A percentile compares a stretch with the other conserved stretches of the same genome.
Conservation (phyloP, 2,797 vertebrate genomes). For the Anniella stebbinsi region DNA sequence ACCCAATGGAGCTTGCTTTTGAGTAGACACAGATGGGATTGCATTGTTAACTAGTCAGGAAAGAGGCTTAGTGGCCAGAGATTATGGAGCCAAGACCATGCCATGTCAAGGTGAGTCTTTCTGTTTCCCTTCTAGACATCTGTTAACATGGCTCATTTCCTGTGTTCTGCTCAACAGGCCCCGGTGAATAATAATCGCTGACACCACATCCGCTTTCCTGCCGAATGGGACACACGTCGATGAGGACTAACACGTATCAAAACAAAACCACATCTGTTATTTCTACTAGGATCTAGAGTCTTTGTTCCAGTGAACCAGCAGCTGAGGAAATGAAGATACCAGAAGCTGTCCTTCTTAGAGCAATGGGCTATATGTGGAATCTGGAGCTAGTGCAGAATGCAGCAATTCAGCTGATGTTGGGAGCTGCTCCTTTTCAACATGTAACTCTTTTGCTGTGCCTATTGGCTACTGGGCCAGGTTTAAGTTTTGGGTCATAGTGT, state of each 20-base stretch:
- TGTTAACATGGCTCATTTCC: not conserved
- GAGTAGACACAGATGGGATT: too few relatives aligned
- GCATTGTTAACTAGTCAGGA: too few relatives aligned
- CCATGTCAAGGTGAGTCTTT: not conserved
- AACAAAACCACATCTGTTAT: not conserved
- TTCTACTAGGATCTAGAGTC: not conserved
- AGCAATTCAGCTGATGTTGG: too few relatives aligned
- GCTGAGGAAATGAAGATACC: not conserved
- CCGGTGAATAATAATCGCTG: not conserved
- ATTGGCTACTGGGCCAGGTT: too few relatives aligned
- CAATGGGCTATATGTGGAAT: not conserved
- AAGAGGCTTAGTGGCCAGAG: too few relatives aligned
- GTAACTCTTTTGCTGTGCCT: too few relatives aligned
- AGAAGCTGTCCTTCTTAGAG: not conserved
- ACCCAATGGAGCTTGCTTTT: too few relatives aligned
- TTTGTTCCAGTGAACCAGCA: not conserved
- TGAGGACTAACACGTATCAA: not conserved
- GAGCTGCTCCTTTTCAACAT: too few relatives aligned
- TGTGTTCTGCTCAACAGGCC: not conserved
- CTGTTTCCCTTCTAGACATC: not conserved
- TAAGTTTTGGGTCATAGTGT: too few relatives aligned
- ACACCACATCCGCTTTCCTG: not conserved
- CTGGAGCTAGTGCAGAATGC: too few relatives aligned
- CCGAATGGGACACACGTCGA: not conserved
- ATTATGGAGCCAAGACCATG: too few relatives aligned